Evolutionary conservation across 2,888 invertebrate genomes (phyloP).

Genomic region (Drosophila ezoana): DNA sequence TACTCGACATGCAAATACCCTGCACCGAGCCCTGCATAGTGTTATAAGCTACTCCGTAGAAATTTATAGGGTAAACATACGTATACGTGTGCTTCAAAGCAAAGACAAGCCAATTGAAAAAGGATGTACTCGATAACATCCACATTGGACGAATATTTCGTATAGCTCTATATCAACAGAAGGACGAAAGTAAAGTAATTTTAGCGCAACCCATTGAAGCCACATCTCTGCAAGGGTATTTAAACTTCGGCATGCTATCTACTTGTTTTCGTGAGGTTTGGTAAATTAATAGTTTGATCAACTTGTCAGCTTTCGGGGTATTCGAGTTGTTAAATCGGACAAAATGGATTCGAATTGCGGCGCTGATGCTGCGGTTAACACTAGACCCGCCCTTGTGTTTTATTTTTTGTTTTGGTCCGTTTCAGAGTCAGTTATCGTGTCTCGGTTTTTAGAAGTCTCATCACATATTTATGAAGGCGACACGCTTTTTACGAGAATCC

Average conservation of each 20-base stretch:
- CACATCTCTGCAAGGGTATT: no score
- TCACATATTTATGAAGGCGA: conserved; percentile 73
- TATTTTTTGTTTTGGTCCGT: not conserved
- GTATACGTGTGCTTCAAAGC: no score
- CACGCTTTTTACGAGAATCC: conserved; percentile 57
- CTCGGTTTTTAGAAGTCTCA: conserved; percentile 41
- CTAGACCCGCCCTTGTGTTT: not conserved
- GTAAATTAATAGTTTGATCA: conserved; percentile 22
- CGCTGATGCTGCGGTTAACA: conserved; percentile 29
- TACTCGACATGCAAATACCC: no score
- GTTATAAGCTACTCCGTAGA: no score
- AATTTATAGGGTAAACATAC: no score
- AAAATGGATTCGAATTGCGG: conserved; percentile 45
- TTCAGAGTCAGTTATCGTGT: conserved; percentile 5
- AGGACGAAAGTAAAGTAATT: no score
- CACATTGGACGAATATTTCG: no score
- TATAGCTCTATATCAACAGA: no score
- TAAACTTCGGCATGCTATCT: not conserved
- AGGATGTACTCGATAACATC: no score
- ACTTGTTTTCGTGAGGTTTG: conserved; percentile 4
- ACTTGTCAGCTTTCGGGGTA: conserved; percentile 31
- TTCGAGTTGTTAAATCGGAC: conserved; percentile 45
- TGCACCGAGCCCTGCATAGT: no score
- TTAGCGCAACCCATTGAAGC: no score
- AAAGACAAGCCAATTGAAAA: no score